These are phyloP conservation scores for Muricea muricata DNA, from an alignment of 92 coral and sea anemone genomes.

Conservation along the genomic window DNA sequence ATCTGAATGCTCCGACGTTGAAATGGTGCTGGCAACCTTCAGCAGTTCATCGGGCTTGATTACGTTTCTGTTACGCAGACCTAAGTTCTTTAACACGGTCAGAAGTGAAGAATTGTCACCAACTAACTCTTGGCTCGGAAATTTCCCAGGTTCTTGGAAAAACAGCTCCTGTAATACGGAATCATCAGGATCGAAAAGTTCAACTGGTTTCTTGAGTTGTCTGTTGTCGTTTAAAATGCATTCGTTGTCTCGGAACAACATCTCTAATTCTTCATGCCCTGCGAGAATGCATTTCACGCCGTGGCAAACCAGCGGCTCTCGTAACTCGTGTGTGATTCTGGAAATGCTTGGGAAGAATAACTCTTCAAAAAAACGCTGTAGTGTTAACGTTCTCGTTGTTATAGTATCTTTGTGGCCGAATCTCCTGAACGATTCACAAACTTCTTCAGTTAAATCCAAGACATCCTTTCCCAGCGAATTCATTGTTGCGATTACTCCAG, in stretches of 20 bases:
- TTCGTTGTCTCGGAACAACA: constrained; percentile 1
- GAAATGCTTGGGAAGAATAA: constrained; percentile 69
- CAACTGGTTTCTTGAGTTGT: constrained; percentile 65
- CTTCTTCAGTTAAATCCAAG: constrained; percentile 64
- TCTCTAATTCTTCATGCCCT: neutral
- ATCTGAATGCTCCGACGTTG: constrained; percentile 61
- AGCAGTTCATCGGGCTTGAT: constrained; percentile 77
- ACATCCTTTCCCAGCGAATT: constrained; percentile 6
- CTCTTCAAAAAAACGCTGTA: constrained; percentile 63
- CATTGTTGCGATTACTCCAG: constrained; percentile 66
- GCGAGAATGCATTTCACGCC: neutral
- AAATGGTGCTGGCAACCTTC: constrained; percentile 73
- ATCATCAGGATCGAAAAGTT: constrained; percentile 74
- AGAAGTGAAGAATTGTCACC: constrained; percentile 43
- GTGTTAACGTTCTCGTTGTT: constrained; percentile 45
- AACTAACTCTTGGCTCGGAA: constrained; percentile 65
- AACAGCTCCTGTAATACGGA: constrained; percentile 57
- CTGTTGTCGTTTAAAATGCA: constrained; percentile 42
- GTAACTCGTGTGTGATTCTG: neutral
- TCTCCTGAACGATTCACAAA: constrained; percentile 54
- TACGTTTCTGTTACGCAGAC: constrained; percentile 78
- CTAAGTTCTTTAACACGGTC: constrained; percentile 55
- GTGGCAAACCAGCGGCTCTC: neutral
- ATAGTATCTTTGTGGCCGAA: constrained; percentile 44
- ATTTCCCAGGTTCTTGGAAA: constrained; percentile 60